Base-by-base conservation (phyloP, 2,797 vertebrate species). In the Rhyacichthys aspro region DNA sequence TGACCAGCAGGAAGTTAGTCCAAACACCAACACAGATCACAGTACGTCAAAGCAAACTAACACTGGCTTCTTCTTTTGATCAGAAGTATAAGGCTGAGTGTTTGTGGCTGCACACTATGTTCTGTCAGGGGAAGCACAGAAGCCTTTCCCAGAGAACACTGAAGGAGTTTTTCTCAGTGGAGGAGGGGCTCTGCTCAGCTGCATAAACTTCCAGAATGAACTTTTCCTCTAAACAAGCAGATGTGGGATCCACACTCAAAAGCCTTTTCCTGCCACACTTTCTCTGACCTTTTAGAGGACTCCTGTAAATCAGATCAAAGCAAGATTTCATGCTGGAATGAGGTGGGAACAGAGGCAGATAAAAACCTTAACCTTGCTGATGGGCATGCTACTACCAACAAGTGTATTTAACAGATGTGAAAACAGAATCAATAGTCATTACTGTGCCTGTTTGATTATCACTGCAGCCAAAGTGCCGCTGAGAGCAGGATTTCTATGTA, bases 171-270 rank as follows among this genome's bases (percentile, higher is more conserved):
- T n/a, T n/a, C 61, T 86, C 55, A 53, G 63, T 64, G 36, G 55
- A 64, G 55, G 71, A 55, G 56, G 45, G 45, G 61, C 41, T 46
- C 57, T 8, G 1, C 81, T 88, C 88, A 90, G 88, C 90, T 90
- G 86, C 82, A 41, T 81, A 88, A 89, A 90, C 87, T 78, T 86
- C 76, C 85, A 88, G 67, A 76, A 72, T 82, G 66, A 54, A 81
- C 49, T 72, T 46, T 55, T 70, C 62, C 38, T 79, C 82, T 67
- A 83, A 77, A 83, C 80, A 84, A 66, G 68, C 86, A 88, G 83
- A 87, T 86, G 85, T 84, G 67, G 62, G 67, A 80, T 82, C 81
- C 28, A 67, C 63, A 49, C 63, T 71, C 67, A 49, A 75, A 72
- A 59, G 12, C 52, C 38, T 46, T 83, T 70, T 49, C 67, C 28